These are phyloP conservation scores for Ichneumon xanthorius DNA, from an alignment of 2,888 invertebrate genomes.

Conservation along the genomic window DNA sequence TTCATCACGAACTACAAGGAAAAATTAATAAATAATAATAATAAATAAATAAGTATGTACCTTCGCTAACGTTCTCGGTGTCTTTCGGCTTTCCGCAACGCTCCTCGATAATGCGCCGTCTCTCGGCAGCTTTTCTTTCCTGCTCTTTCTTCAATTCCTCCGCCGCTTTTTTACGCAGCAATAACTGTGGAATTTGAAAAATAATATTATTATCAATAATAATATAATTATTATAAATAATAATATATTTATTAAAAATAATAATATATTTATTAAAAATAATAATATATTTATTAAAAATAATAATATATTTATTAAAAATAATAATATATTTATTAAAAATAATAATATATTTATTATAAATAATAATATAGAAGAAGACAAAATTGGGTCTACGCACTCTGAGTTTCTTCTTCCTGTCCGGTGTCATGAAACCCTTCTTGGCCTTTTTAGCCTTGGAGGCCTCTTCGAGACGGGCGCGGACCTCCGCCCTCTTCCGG, in stretches of 20 bases:
- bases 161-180: constrained; percentile 99
- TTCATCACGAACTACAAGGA: neutral
- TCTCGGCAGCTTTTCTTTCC: constrained; percentile 98
- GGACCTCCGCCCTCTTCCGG: constrained; percentile 99
- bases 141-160: constrained; percentile 99
- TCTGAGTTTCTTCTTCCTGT: constrained; percentile 99
- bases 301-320: neutral
- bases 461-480: constrained; percentile 99
- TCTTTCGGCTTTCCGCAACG: constrained; percentile 97
- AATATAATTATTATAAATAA: no score
- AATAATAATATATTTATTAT: no score
- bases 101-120: constrained; percentile 98
- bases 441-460: constrained; percentile 99
- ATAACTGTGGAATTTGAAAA: constrained; percentile 88
- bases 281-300: neutral
- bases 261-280: neutral
- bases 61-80: constrained; percentile 97
- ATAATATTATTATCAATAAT: neutral
- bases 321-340: neutral
- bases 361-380: neutral
- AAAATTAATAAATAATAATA: constrained; percentile 19
- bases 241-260: neutral
- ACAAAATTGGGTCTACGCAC: constrained; percentile 87
- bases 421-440: constrained; percentile 99
- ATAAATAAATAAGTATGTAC: constrained; percentile 86